Evolutionary conservation across 2,797 vertebrate genomes (phyloP).

Genomic region (Erpetoichthys calabaricus): DNA sequence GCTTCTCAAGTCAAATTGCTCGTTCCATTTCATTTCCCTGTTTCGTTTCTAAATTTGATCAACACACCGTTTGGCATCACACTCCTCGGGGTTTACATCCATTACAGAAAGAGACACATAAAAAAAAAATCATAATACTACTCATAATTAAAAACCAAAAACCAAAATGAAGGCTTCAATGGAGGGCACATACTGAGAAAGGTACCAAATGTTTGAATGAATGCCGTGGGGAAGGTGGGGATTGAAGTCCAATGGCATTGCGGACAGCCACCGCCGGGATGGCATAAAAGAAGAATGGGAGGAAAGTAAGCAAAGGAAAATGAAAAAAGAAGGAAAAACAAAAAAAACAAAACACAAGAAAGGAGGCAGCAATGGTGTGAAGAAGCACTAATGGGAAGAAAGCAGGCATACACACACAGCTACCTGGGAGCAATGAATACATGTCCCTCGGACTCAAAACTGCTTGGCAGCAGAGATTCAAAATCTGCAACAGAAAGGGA

Average conservation of each 20-base stretch:
- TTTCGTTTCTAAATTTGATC: too few species aligned
- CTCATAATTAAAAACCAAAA: too few species aligned
- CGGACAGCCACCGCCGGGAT: background rate
- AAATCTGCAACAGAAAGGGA: conserved; percentile 99
- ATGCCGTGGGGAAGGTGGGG: conserved; percentile 10
- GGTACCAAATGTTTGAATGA: too few species aligned
- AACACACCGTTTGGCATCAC: too few species aligned
- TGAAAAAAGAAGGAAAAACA: conserved; percentile 23
- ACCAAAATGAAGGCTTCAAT: too few species aligned
- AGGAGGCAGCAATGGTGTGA: conserved; percentile 13
- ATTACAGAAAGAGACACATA: too few species aligned
- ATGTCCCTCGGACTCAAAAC: conserved; percentile 99
- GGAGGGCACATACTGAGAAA: too few species aligned
- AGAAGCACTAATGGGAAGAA: conserved; percentile 38
- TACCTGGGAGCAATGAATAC: conserved; percentile 99
- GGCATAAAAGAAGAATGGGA: conserved; percentile 4
- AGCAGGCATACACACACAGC: conserved; percentile 71
- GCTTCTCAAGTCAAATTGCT: too few species aligned
- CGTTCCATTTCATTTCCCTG: too few species aligned
- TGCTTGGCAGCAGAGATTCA: conserved; percentile 98
- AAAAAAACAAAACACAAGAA: conserved; percentile 6
- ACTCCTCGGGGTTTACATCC: too few species aligned
- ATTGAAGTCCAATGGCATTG: conserved; percentile 11
- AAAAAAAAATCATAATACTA: too few species aligned
- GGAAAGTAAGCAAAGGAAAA: conserved; percentile 1